These are phyloP conservation scores for Caenorhabditis elegans DNA, from an alignment of 1,140 invertebrate genomes.

Conservation along the genomic window DNA sequence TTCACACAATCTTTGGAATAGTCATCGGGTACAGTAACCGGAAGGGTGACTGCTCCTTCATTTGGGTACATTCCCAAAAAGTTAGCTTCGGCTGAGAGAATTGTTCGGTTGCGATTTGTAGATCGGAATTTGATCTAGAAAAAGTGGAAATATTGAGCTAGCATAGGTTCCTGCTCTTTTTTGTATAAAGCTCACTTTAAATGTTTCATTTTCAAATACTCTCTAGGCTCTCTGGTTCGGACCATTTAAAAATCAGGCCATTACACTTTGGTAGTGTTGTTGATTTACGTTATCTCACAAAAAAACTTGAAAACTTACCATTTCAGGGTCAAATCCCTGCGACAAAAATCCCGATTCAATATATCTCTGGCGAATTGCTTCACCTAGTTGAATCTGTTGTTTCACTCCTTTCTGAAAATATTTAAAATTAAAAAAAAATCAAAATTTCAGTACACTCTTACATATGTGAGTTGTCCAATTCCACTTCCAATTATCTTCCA, in stretches of 20 bases:
- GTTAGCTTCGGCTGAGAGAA: not conserved
- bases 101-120: not conserved
- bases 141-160: too few species aligned
- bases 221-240: too few species aligned
- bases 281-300: too few species aligned
- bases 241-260: too few species aligned
- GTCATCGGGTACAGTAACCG: not conserved
- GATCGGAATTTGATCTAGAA: not conserved
- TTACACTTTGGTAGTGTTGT: too few species aligned
- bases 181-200: too few species aligned
- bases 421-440: too few species aligned
- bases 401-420: constrained; percentile 6
- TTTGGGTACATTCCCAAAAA: constrained; percentile 16
- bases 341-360: not conserved
- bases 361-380: not conserved
- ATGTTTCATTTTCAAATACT: too few species aligned
- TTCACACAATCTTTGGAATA: not conserved
- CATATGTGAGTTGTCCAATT: not conserved
- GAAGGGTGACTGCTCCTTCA: not conserved
- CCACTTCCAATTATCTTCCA: constrained; percentile 1
- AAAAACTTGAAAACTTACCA: not conserved
- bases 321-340: not conserved
- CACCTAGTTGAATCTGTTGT: not conserved
- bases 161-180: too few species aligned
- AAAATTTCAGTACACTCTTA: too few species aligned